Evolutionary conservation across 2,888 invertebrate genomes (phyloP).

Genomic region (Ryuthela nishihirai): DNA sequence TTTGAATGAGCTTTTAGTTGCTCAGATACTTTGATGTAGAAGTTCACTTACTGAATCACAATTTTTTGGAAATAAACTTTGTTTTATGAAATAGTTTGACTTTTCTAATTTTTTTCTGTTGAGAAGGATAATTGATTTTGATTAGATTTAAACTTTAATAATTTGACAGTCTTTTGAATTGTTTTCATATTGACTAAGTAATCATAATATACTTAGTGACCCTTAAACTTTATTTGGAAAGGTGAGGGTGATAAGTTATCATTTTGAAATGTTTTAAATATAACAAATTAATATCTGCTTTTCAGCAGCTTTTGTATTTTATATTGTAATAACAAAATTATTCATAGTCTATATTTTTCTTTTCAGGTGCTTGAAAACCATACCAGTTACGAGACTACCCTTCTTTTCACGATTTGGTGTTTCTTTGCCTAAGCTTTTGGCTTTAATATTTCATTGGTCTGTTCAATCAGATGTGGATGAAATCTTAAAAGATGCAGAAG

Average conservation of each 20-base stretch:
- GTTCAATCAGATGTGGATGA: conserved; percentile 18
- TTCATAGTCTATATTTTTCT: too few species aligned
- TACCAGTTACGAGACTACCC: conserved; percentile 8
- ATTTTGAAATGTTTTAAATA: neutral
- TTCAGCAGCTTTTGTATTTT: too few species aligned
- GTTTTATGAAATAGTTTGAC: too few species aligned
- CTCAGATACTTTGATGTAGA: too few species aligned
- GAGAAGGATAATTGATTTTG: too few species aligned
- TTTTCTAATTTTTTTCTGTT: too few species aligned
- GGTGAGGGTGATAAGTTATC: neutral
- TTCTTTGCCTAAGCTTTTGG: conserved; percentile 8
- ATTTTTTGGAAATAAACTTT: too few species aligned
- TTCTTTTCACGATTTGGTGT: conserved; percentile 27
- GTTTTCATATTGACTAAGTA: neutral
- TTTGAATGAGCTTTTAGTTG: too few species aligned
- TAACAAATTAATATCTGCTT: neutral
- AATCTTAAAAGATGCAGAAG: conserved; percentile 2
- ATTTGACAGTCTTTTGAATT: neutral
- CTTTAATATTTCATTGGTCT: conserved; percentile 25
- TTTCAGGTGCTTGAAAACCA: conserved; percentile 25
- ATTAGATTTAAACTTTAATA: too few species aligned
- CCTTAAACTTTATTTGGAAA: neutral
- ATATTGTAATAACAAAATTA: too few species aligned
- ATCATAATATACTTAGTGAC: neutral
- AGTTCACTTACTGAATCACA: too few species aligned